These are phyloP conservation scores for Phalacrocorax brasilianus DNA, from an alignment of 2,113 vertebrate genomes.

Conservation along the genomic window DNA sequence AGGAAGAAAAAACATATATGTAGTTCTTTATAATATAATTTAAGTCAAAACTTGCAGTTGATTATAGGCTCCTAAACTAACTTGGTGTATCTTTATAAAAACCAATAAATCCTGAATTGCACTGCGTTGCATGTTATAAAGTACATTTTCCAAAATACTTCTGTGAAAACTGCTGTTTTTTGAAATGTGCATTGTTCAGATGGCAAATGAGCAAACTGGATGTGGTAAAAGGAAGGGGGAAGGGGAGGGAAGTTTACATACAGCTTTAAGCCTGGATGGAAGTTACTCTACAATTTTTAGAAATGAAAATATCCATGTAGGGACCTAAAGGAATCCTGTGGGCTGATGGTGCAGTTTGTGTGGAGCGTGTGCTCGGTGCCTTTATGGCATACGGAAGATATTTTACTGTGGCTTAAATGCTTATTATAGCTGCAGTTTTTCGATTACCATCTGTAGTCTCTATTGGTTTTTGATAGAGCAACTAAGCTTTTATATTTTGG, in stretches of 20 bases:
- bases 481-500: not conserved
- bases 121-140: not conserved
- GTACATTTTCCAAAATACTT: not conserved
- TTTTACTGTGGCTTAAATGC: slow-evolving; percentile 1
- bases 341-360: slow-evolving; percentile 59
- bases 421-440: slow-evolving; percentile 16
- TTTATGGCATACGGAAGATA: not conserved
- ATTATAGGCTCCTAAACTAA: not conserved
- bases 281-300: slow-evolving; percentile 47
- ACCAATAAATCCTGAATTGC: not conserved
- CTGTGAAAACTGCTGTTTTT: not conserved
- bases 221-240: not conserved
- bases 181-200: not conserved
- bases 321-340: slow-evolving; percentile 67
- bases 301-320: slow-evolving; percentile 53
- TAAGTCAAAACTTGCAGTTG: not conserved
- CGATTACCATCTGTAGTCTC: slow-evolving; percentile 25
- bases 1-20: not conserved
- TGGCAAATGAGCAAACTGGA: not conserved
- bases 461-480: slow-evolving; percentile 33
- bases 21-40: not conserved
- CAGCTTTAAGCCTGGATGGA: slow-evolving; percentile 7
- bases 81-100: not conserved
- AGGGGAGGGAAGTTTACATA: not conserved
- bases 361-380: not conserved